Conservation (phyloP, 35 echinoderm and acorn worm genomes). For the Apostichopus californicus region DNA sequence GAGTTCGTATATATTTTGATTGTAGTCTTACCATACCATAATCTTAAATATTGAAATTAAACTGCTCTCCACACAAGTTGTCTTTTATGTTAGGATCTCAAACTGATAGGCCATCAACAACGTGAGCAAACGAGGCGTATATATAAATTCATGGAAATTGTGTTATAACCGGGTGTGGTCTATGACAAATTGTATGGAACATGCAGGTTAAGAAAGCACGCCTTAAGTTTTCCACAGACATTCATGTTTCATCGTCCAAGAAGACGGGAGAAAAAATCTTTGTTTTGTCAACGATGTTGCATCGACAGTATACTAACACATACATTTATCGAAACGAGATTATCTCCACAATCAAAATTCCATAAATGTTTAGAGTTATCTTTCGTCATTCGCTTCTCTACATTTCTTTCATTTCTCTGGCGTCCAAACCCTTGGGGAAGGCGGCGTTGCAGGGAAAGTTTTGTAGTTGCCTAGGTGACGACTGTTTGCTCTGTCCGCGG, state of each 20-base stretch:
- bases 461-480: slow-evolving; percentile 32
- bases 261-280: neutral
- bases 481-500: slow-evolving; percentile 25
- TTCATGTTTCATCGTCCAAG: neutral
- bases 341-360: slow-evolving; percentile 57
- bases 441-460: slow-evolving; percentile 24
- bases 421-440: neutral
- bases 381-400: slow-evolving; percentile 39
- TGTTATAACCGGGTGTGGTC: no score
- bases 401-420: slow-evolving; percentile 15
- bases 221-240: neutral
- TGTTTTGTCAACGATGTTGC: neutral
- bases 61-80: no score
- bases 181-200: neutral
- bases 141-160: no score
- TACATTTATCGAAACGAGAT: slow-evolving; percentile 31
- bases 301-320: neutral
- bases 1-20: no score
- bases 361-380: slow-evolving; percentile 62
- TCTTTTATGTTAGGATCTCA: no score
- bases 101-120: no score
- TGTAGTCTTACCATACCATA: no score
- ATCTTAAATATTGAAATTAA: no score
- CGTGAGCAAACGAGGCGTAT: no score
- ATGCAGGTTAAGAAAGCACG: no score